Evolutionary conservation across 2,113 vertebrate genomes (phyloP), one percentile per base, ranked within the genome.

Genomic region (Propithecus coquereli): DNA sequence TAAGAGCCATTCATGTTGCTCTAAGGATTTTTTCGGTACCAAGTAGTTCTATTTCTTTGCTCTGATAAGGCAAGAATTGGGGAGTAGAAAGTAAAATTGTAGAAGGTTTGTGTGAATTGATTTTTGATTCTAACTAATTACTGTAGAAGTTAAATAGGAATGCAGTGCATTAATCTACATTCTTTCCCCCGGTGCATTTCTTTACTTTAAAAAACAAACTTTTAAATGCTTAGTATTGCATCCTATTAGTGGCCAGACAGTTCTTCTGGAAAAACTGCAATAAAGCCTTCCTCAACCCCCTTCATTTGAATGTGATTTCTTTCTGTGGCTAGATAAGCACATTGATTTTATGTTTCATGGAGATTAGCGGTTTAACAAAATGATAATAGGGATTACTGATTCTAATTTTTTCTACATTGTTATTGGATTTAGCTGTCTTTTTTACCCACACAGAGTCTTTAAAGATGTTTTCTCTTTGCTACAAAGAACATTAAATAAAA

Each of bases 311-410:
- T 70, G 66, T 81, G 59, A 43, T 71, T 97, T 93, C 47, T 95
- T 90, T 65, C 73, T 89, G 18, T 66, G 81, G n/a, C 50, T 91
- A 61, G 65, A 25, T 84, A 77, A 92, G 40, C 54, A 23, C 61
- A 79, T 95, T 40, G 96, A 93, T 96, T 97, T 95, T 80, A 45
- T 91, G 79, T 97, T 97, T 95, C 63, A 45, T 34, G 84, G 86
- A 87, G 92, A 91, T 96, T 90, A 97, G 80, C 17, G 1, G 73
- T 90, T 93, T 94, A 87, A 93, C 43, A 96, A 82, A 96, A 86
- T 91, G 40, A 50, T 80, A 83, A 76, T 68, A 87, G 76, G 73
- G 83, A 91, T 81, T 94, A 94, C 82, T 16, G 63, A 70, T 89
- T 94, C 50, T 90, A 73, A 63, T 82, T 63, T 90, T 83, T 83